Evolutionary conservation across 2,113 vertebrate genomes (phyloP).

Genomic region (Symphodus melops): DNA sequence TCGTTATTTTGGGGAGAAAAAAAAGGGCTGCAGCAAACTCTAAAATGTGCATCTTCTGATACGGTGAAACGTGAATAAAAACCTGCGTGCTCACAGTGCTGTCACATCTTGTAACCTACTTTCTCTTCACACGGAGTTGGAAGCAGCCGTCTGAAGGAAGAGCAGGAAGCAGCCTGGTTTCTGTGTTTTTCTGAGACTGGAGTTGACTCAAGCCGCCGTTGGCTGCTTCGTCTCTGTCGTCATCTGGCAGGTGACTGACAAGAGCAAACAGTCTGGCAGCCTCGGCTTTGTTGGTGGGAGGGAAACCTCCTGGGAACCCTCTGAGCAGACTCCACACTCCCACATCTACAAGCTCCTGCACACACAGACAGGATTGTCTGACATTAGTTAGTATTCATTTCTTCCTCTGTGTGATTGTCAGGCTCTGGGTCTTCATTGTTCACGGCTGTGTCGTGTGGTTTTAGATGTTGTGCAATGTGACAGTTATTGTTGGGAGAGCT

Average conservation of each 20-base stretch:
- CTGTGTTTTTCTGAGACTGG: constrained; percentile 11
- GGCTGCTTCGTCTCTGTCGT: constrained; percentile 48
- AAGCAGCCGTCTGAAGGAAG: neutral
- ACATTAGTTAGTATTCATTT: constrained; percentile 76
- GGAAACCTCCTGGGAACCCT: constrained; percentile 69
- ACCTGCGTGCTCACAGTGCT: neutral
- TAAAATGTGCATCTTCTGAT: constrained; percentile 12
- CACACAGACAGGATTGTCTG: constrained; percentile 68
- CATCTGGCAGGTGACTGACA: constrained; percentile 77
- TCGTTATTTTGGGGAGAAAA: too few species aligned
- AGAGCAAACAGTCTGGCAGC: constrained; percentile 72
- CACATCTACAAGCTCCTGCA: constrained; percentile 39
- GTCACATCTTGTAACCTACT: neutral
- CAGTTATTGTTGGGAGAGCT: constrained; percentile 51
- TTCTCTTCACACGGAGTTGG: neutral
- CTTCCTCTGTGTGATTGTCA: constrained; percentile 55
- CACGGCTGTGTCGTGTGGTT: constrained; percentile 50
- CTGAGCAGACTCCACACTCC: constrained; percentile 22
- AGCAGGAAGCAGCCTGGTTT: neutral
- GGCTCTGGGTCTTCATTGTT: constrained; percentile 57
- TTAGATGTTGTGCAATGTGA: constrained; percentile 55
- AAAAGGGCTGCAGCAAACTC: neutral
- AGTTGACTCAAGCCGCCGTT: constrained; percentile 50
- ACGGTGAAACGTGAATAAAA: neutral
- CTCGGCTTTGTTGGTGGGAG: constrained; percentile 62